Evolutionary conservation across 92 coral and sea anemone genomes (phyloP).

Genomic region (Zoanthus solanderi): DNA sequence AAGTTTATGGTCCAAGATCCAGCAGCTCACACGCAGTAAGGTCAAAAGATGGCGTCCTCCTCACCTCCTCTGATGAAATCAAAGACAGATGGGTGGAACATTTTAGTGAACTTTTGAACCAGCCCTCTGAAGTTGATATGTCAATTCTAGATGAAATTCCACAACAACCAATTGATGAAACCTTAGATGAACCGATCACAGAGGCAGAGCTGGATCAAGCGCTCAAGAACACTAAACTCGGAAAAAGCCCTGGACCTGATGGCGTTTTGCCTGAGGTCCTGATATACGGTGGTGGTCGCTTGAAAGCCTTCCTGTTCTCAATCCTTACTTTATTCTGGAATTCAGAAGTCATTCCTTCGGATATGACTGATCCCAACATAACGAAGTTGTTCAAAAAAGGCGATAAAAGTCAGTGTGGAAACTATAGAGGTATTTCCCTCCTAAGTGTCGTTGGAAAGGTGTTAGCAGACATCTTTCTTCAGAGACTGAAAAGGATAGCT

Average conservation of each 20-base stretch:
- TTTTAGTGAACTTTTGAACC: slow-evolving; percentile 5
- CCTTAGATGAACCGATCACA: slow-evolving; percentile 10
- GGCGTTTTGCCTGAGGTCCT: slow-evolving; percentile 55
- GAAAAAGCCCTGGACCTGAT: slow-evolving; percentile 66
- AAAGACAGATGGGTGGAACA: slow-evolving; percentile 51
- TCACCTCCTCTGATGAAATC: slow-evolving; percentile 8
- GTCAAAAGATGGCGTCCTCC: slow-evolving; percentile 45
- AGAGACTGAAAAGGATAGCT: slow-evolving; percentile 36
- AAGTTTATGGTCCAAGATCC: slow-evolving; percentile 49
- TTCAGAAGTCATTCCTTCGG: slow-evolving; percentile 53
- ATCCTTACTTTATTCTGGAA: slow-evolving; percentile 48
- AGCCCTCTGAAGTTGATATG: slow-evolving; percentile 16
- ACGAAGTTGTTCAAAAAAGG: slow-evolving; percentile 66
- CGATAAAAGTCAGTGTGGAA: slow-evolving; percentile 59
- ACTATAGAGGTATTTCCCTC: slow-evolving; percentile 53
- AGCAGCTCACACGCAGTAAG: slow-evolving; percentile 48
- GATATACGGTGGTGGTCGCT: slow-evolving; percentile 55
- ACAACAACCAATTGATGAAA: not conserved
- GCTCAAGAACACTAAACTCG: slow-evolving; percentile 43
- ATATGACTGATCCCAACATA: slow-evolving; percentile 54
- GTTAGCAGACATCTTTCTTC: slow-evolving; percentile 47
- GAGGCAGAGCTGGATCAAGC: slow-evolving; percentile 6
- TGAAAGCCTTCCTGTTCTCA: slow-evolving; percentile 59
- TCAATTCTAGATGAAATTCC: not conserved
- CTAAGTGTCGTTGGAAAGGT: slow-evolving; percentile 53